Percentiles rank a stretch among this genome's conserved stretches.
Conservation (phyloP, 1,140 invertebrate genomes). For the Odontomachus brunneus region DNA sequence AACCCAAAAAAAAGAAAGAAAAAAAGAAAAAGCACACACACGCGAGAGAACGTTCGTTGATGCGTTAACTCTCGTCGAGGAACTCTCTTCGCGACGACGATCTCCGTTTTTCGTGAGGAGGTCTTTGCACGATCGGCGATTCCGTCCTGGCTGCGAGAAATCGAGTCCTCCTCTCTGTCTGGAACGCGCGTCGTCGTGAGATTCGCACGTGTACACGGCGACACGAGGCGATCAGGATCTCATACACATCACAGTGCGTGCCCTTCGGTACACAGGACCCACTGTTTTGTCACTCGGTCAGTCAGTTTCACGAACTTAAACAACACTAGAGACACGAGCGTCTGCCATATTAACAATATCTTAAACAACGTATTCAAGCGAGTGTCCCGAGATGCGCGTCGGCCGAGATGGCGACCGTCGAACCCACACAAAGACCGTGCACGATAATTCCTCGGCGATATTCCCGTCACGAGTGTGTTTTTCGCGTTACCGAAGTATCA, state of each 20-base stretch:
- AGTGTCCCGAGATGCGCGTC: constrained; percentile 24
- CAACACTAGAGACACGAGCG: constrained; percentile 77
- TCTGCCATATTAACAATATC: constrained; percentile 80
- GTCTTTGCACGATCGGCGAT: background rate
- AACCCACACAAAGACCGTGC: background rate
- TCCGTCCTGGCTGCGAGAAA: background rate
- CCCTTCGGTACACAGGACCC: constrained; percentile 61
- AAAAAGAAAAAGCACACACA: constrained; percentile 70
- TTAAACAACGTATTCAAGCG: constrained; percentile 71
- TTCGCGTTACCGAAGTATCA: too few relatives aligned
- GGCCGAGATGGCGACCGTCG: background rate
- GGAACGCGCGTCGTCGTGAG: background rate
- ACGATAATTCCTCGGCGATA: background rate
- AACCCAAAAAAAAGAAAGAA: constrained; percentile 73
- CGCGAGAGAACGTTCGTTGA: constrained; percentile 58
- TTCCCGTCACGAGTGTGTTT: background rate
- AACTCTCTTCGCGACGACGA: background rate
- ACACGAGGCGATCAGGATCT: constrained; percentile 51
- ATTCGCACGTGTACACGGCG: constrained; percentile 39
- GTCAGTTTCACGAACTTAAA: constrained; percentile 76
- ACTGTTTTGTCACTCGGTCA: constrained; percentile 70
- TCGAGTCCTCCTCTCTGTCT: background rate
- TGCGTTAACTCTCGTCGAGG: constrained; percentile 63
- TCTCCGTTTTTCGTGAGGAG: background rate
- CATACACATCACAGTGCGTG: constrained; percentile 64